Evolutionary conservation across 2,888 invertebrate genomes (phyloP), one percentile per base, ranked within the genome.

Genomic region (Gandaritis pyraliata): DNA sequence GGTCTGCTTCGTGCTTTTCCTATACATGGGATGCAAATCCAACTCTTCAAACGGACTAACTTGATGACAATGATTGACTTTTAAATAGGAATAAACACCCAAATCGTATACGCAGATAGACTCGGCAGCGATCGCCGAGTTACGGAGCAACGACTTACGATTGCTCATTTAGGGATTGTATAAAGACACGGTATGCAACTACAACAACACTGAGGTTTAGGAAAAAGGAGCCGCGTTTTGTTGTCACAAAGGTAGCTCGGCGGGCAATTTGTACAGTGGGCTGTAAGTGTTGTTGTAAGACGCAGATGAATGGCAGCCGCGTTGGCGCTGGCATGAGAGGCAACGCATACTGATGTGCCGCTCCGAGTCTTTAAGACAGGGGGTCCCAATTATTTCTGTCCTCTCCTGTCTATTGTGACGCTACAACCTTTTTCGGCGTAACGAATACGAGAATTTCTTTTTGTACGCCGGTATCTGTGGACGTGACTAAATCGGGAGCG

Each of bases 41-140:
- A 77, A 75, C 73, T 77, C 79, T 74, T 80, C 81, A 83, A 81
- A 77, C 80, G 69, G 74, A 77, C 72, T 75, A 72, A 76, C 76
- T 77, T 76, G 71, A 77, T 73, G 86, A 85, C 85, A 87, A 84
- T 86, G 87, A 88, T 86, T 87, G 88, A 87, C 88, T 88, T 86
- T 82, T 85, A 88, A 87, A 88, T 87, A 81, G 85, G 54, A 71
- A 77, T 80, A 82, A 80, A 77, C 74, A 76, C 71, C 68, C 74
- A 78, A 77, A 82, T 78, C 75, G 77, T 79, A 76, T 71, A 76
- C 69, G 68, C 69, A 64, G 68, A 71, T 73, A 71, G 61, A 71
- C 65, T 71, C 51, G 46, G 49, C 62, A 38, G 47, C 16, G 61
- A 55, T 55, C 51, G 54, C 53, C 47, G 72, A 48, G 70, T 76